Base-by-base conservation (phyloP, 2,888 invertebrate species). In the Drosophila putrida region DNA sequence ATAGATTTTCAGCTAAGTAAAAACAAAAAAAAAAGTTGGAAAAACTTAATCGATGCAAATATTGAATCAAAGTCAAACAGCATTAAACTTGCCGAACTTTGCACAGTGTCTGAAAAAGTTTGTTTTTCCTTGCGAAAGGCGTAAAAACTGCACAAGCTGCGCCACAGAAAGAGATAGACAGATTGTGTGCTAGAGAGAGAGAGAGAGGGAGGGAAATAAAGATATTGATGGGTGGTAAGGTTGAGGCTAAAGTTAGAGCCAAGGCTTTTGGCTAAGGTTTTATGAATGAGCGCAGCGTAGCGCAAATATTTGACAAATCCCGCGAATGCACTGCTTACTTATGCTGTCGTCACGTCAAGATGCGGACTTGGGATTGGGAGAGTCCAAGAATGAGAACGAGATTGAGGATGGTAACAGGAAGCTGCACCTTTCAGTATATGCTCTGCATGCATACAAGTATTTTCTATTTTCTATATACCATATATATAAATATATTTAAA, bases 31-130 rank as follows among this genome's bases (percentile, higher is more conserved):
- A 15, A 62, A 69, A 69, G 51, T 64, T 71, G 81, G 66, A 75
- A 69, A 85, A 76, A 75, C 78, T 69, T 87, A 85, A 82, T 82
- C 82, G 82, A 82, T 82, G 85, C 82, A 83, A 83, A 83, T 80
- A 88, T 86, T 88, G 83, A 88, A 86, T 88, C 83, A 83, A 83
- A 83, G 88, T 83, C 88, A 83, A 88, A 85, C 83, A 77, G 82
- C 82, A 82, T 82, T 82, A 82, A 83, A 88, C 88, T 86, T 83
- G 86, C 86, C 86, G 83, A 83, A 88, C 86, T 83, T 82, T 85
- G 80, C 82, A 64, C 68, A 75, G 80, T 61, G 70, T 72, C 66
- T 66, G 66, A 72, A 82, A 85, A 82, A 82, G 71, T 88, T 82
- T 67, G 66, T 74, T 82, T 85, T 73, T 72, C 71, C 69, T 65